A percentile compares a stretch with the other conserved stretches of the same genome.
Conservation (phyloP, 2,888 invertebrate genomes). For the Cryptocheilus praepositus region DNA sequence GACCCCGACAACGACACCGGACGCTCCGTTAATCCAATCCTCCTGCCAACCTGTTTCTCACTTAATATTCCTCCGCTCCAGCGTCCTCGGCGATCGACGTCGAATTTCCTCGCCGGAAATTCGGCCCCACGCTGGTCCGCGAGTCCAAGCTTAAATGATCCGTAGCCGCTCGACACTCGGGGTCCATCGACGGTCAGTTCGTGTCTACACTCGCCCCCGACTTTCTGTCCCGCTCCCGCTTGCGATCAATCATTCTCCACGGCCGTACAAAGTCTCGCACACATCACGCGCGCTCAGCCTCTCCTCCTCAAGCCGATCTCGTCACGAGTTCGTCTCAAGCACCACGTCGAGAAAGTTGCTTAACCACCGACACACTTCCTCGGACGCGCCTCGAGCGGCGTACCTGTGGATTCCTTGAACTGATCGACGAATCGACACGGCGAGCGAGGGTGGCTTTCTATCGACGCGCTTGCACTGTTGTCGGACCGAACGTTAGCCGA, state of each 20-base stretch:
- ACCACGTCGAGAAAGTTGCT: too few species aligned
- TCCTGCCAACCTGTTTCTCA: conserved; percentile 4
- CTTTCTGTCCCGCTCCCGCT: conserved; percentile 3
- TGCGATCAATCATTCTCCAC: too few species aligned
- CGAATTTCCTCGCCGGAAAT: conserved; percentile 36
- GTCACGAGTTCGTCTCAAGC: too few species aligned
- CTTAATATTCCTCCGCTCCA: conserved; percentile 29
- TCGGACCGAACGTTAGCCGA: conserved; percentile 14
- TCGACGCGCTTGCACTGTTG: conserved; percentile 11
- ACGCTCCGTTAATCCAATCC: conserved; percentile 3
- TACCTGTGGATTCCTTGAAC: conserved; percentile 54
- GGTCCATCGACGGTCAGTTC: background rate
- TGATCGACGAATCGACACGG: conserved; percentile 12
- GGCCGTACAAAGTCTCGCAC: too few species aligned
- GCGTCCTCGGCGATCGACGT: conserved; percentile 22
- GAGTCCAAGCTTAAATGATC: conserved; percentile 11
- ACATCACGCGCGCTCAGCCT: too few species aligned
- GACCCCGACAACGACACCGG: too few species aligned
- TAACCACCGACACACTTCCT: too few species aligned
- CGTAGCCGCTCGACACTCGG: too few species aligned
- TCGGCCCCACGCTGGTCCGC: conserved; percentile 26
- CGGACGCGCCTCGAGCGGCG: conserved; percentile 23
- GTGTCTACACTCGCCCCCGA: conserved; percentile 22
- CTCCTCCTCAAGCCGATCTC: too few species aligned
- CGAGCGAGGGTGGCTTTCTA: conserved; percentile 21